Conservation (phyloP, 2,113 vertebrate species). For the Ictalurus punctatus region DNA sequence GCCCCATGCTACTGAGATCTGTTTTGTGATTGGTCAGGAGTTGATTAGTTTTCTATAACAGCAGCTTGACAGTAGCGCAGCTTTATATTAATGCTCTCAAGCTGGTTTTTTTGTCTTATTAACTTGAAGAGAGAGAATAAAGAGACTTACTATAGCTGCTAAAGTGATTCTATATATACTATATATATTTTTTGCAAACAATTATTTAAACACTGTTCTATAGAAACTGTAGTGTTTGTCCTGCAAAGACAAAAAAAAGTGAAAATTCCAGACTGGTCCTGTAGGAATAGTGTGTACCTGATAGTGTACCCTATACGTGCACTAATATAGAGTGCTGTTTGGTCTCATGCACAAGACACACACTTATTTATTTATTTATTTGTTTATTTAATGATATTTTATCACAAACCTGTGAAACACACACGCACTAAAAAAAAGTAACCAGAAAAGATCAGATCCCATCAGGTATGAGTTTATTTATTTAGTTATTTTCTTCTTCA, state of each 20-base stretch:
- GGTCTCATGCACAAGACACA: background rate
- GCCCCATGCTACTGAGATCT: background rate
- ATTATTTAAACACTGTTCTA: background rate
- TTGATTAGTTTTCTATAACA: background rate
- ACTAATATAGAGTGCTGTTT: background rate
- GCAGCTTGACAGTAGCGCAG: background rate
- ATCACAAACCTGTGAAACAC: background rate
- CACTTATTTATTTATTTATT: background rate
- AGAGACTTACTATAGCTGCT: background rate
- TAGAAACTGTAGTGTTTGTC: background rate
- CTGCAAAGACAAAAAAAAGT: background rate
- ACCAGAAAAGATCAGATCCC: background rate
- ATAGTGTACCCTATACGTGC: background rate
- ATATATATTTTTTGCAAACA: background rate
- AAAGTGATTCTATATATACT: background rate
- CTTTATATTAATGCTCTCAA: background rate
- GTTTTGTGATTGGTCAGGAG: background rate
- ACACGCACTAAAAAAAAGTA: background rate
- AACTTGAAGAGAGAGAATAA: background rate
- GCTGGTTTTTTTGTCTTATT: background rate
- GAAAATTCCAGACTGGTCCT: background rate
- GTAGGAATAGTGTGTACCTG: background rate
- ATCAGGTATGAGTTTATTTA: background rate
- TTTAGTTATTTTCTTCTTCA: background rate
- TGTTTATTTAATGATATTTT: background rate